Conservation (phyloP, 2,888 invertebrate species). For the Neoitamus cyanurus region DNA sequence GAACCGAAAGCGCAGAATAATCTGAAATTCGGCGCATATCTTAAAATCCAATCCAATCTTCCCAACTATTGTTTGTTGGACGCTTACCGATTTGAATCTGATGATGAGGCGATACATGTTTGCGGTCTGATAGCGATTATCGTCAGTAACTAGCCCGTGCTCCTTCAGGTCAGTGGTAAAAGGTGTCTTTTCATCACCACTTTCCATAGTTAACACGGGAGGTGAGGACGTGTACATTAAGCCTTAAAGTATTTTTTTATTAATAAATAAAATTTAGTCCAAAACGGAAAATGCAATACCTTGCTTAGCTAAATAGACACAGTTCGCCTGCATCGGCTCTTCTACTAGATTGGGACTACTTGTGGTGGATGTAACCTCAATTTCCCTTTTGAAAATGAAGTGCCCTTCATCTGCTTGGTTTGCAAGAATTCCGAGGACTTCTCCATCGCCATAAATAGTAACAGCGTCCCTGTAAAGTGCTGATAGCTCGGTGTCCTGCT, state of each 20-base stretch:
- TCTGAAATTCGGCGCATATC: slow-evolving; percentile 30
- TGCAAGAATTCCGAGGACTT: slow-evolving; percentile 71
- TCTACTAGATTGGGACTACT: slow-evolving; percentile 57
- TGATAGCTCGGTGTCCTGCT: slow-evolving; percentile 72
- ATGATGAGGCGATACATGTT: slow-evolving; percentile 10
- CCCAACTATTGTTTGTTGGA: background rate
- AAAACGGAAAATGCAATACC: background rate
- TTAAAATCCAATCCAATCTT: too few species aligned
- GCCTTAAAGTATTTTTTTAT: slow-evolving; percentile 62
- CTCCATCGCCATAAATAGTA: slow-evolving; percentile 70
- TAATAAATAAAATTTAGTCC: background rate
- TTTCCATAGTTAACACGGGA: slow-evolving; percentile 67
- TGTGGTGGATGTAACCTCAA: slow-evolving; percentile 55
- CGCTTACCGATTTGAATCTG: background rate
- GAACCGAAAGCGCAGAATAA: slow-evolving; percentile 43
- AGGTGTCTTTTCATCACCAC: background rate
- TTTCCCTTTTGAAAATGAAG: slow-evolving; percentile 61
- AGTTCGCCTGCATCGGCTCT: slow-evolving; percentile 65
- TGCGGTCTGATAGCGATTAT: slow-evolving; percentile 55
- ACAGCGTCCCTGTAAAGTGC: slow-evolving; percentile 71
- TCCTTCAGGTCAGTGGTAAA: slow-evolving; percentile 64
- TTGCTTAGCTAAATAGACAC: slow-evolving; percentile 65
- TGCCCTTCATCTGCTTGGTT: slow-evolving; percentile 63
- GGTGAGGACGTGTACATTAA: slow-evolving; percentile 70
- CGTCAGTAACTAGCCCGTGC: slow-evolving; percentile 62